These are phyloP conservation scores for Phataginus tetradactyla DNA, from an alignment of 2,797 vertebrate species.

Conservation along the genomic window DNA sequence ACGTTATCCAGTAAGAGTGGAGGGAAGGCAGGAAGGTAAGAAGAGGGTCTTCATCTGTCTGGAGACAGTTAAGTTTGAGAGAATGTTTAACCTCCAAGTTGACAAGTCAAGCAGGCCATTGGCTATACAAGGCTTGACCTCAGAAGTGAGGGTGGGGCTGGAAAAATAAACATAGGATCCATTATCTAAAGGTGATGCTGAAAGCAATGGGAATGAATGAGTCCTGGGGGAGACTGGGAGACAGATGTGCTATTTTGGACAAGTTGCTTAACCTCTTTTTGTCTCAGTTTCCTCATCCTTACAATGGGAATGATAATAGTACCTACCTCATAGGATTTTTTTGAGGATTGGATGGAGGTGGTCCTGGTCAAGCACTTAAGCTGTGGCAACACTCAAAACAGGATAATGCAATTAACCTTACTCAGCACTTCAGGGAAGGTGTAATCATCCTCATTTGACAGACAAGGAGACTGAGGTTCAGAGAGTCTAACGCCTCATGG, in stretches of 20 bases:
- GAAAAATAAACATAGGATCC: background rate
- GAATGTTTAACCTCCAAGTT: background rate
- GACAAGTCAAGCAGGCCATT: background rate
- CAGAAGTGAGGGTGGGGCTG: background rate
- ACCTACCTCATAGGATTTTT: background rate
- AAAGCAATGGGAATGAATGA: background rate
- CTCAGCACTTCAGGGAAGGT: background rate
- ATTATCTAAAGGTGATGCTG: background rate
- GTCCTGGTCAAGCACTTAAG: background rate
- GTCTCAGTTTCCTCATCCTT: background rate
- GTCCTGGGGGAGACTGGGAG: background rate
- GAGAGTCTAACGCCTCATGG: background rate
- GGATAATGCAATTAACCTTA: background rate
- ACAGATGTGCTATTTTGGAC: background rate
- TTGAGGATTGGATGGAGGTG: background rate
- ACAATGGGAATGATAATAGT: background rate
- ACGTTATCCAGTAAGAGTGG: rapidly evolving
- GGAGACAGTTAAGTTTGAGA: background rate
- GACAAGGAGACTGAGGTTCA: background rate
- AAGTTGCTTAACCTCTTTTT: background rate
- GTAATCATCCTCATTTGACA: background rate
- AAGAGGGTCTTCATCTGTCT: background rate
- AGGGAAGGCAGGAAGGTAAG: rapidly evolving
- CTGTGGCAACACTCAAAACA: background rate
- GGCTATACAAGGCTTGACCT: background rate